phyloP scores from a whole-genome alignment of 1,140 invertebrate species.

The Tetramorium simillimum region DNA sequence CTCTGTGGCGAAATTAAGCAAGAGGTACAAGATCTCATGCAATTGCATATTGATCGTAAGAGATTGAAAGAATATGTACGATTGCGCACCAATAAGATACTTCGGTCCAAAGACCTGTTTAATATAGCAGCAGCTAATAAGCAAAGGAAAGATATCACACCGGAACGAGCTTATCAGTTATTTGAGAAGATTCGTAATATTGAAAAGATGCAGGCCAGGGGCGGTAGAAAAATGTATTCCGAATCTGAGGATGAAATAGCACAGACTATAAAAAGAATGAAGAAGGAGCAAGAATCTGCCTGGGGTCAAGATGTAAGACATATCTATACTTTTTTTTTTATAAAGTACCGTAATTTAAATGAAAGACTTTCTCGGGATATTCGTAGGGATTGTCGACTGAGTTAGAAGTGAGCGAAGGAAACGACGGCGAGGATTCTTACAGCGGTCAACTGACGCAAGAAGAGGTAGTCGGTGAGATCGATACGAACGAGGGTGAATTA shows the following conservation, averaged over 20 bases:
- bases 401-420: slow-evolving; percentile 79
- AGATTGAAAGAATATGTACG: slow-evolving; percentile 83
- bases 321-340: neutral
- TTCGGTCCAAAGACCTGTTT: slow-evolving; percentile 84
- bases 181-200: slow-evolving; percentile 84
- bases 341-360: slow-evolving; percentile 15
- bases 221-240: slow-evolving; percentile 80
- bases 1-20: slow-evolving; percentile 82
- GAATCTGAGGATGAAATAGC: slow-evolving; percentile 85
- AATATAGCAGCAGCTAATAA: slow-evolving; percentile 84
- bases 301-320: slow-evolving; percentile 80
- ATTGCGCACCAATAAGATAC: slow-evolving; percentile 80
- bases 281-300: slow-evolving; percentile 79
- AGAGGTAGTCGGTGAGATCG: slow-evolving; percentile 78
- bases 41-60: slow-evolving; percentile 82
- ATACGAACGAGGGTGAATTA: slow-evolving; percentile 76
- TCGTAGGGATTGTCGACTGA: slow-evolving; percentile 77
- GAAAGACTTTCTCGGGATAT: slow-evolving; percentile 19
- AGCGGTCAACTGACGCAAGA: slow-evolving; percentile 78
- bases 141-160: slow-evolving; percentile 83
- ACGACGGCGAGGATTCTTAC: slow-evolving; percentile 81
- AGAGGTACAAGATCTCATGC: slow-evolving; percentile 83
- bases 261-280: slow-evolving; percentile 82
- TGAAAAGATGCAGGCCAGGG: slow-evolving; percentile 81
- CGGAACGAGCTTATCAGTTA: slow-evolving; percentile 85